Percentiles rank a stretch among this genome's conserved stretches.
Evolutionary conservation across 2,888 invertebrate species (phyloP).

Genomic region (Coelinius sp.): DNA sequence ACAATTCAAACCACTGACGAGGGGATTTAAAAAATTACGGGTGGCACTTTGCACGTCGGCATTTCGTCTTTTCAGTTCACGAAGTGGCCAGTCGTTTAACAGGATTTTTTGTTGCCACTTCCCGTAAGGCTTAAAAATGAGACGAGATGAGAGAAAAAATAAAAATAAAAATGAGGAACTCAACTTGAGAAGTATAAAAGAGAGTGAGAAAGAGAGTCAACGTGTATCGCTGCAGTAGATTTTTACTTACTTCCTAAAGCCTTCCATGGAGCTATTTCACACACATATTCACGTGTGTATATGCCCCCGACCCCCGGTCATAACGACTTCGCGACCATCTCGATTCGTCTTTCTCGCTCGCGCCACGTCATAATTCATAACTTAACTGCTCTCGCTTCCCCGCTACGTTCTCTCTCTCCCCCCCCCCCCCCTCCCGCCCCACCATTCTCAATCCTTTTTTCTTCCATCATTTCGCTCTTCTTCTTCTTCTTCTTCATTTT

Average conservation of each 20-base stretch:
- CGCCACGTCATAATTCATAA: conserved; percentile 68
- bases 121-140: conserved; percentile 47
- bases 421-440: conserved; percentile 51
- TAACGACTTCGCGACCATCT: conserved; percentile 63
- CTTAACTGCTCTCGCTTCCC: conserved; percentile 64
- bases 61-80: conserved; percentile 39
- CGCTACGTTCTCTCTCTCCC: conserved; percentile 54
- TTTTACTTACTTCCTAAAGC: conserved; percentile 55
- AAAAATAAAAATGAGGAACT: conserved; percentile 23
- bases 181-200: conserved; percentile 7
- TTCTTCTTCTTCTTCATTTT: conserved; percentile 48
- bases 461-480: conserved; percentile 39
- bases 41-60: conserved; percentile 38
- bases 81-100: conserved; percentile 58
- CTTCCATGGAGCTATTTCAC: conserved; percentile 37
- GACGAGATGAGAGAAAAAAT: conserved; percentile 18
- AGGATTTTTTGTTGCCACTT: conserved; percentile 51
- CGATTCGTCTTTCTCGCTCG: conserved; percentile 58
- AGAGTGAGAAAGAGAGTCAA: conserved; percentile 12
- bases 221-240: conserved; percentile 54
- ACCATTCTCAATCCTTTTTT: conserved; percentile 43
- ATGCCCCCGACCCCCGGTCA: conserved; percentile 45
- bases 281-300: conserved; percentile 19
- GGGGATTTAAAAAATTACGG: neutral
- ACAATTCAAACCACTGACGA: neutral